phyloP scores from a whole-genome alignment of 2,888 invertebrate genomes.

The Lamellibrachia columna region DNA sequence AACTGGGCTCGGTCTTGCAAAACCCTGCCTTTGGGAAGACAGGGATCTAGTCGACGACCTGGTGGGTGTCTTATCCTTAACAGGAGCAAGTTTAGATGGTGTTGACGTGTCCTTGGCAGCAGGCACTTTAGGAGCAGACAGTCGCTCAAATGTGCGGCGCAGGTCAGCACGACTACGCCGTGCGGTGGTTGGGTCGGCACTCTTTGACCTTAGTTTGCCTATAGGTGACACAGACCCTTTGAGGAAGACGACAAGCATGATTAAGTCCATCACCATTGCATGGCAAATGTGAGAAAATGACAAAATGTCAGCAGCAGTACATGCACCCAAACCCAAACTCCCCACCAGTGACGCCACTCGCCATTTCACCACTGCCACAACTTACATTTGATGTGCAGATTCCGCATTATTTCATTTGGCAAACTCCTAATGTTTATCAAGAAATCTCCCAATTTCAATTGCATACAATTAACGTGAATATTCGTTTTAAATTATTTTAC shows the following conservation, averaged over 20 bases:
- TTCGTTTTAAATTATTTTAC: too few species aligned
- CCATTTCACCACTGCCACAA: too few species aligned
- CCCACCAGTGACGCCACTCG: too few species aligned
- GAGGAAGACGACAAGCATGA: neutral
- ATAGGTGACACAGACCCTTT: constrained; percentile 24
- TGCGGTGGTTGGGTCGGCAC: constrained; percentile 26
- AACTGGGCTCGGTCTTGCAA: neutral
- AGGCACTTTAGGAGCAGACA: constrained; percentile 23
- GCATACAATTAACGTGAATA: too few species aligned
- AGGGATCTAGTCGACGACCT: neutral
- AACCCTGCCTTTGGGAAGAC: constrained; percentile 4
- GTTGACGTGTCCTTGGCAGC: neutral
- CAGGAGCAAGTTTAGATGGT: neutral
- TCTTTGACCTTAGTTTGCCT: constrained; percentile 31
- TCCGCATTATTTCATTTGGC: too few species aligned
- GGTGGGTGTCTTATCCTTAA: neutral
- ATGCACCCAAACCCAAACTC: neutral
- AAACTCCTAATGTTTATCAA: too few species aligned
- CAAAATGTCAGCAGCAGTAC: neutral
- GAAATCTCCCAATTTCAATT: too few species aligned
- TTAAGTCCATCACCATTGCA: neutral
- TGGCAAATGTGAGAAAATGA: neutral
- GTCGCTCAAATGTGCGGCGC: constrained; percentile 29
- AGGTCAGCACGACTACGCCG: constrained; percentile 33
- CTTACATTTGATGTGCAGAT: too few species aligned